Evolutionary conservation across 2,888 invertebrate species (phyloP), one percentile per base, ranked within the genome.

Genomic region (Pimpla rufipes): DNA sequence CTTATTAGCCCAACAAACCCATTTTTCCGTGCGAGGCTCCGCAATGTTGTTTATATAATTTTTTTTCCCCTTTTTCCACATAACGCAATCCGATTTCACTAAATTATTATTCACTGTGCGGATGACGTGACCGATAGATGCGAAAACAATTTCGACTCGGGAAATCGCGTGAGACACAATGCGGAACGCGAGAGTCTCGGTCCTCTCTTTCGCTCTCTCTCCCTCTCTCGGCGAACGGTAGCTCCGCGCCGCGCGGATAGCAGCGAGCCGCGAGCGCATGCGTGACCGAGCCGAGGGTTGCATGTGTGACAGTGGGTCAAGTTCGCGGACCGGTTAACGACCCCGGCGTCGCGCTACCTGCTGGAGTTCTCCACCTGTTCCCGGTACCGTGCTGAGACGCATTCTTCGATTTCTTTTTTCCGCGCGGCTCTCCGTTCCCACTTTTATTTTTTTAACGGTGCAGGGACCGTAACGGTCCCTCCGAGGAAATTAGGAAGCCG

Each of bases 271-370:
- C 45, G 67, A 66, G 62, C 73, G 42, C 52, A 42, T 81, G 74
- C 77, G 76, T 73, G 79, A 83, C 68, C 75, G 81, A 57, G 50
- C 18, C 47, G 62, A 79, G 79, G 80, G 77, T 71, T 81, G 74
- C 90, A 90, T 90, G 89, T 90, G 87, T 89, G 88, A 91, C 89
- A 91, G 90, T 92, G 79, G 91, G 91, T 91, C 91, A 92, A 92
- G 91, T 92, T 91, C 89, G 86, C 88, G 83, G 68, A 64, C 79
- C 82, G 88, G 89, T 90, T 88, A 91, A 90, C 85, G 91, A 84
- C 90, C 90, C 79, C 80, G 67, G 55, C 35, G 37, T 45, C 52
- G 37, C 55, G n/a, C 52, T 66, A 68, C 77, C 59, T 79, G 40
- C 55, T 21, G 11, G 70, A 57, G 70, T 70, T 74, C n/a, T n/a